Base-by-base conservation (phyloP, 2,113 vertebrate genomes). In the Macheiramphus alcinus region DNA sequence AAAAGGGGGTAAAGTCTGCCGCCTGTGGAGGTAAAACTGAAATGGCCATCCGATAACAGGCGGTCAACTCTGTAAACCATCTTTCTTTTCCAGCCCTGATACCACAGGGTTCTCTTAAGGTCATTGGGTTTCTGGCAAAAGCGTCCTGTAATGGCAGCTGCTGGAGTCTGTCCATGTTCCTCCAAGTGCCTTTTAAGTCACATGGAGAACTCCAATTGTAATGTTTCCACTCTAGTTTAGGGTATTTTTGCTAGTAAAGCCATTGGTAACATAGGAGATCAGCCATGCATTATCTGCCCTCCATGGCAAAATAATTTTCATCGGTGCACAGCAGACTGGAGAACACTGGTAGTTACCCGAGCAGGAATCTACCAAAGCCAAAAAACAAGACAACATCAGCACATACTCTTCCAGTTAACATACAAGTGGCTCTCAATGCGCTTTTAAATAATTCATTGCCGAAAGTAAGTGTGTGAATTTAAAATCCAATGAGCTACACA, bases 331-430 rank as follows among this genome's bases (percentile, higher is more conserved):
- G 98, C 97, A 97, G 99, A 98, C 98, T 99, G 99, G 96, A 99
- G 98, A 98, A 99, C 99, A 95, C 99, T 98, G 98, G 99, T 98
- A 95, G 99, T 98, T 96, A 98, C 98, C 97, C 98, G 98, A 97
- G 99, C 99, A 96, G 99, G 98, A 98, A 99, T 99, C 99, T 99
- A 98, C 97, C 98, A 94, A 97, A 98, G 97, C 97, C 98, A 98
- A 98, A 98, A 97, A 97, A 98, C 94, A 98, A 95, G 88, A 98
- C 61, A 98, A 75, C 25, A 89, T 96, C 91, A 97, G 92, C 80
- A 93, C 42, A 81, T 8, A 47, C 63, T 81, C 55, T 80, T 79
- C 42, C 36, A 84, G n/a, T 90, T 81, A 73, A 89, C 73, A 93
- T 3, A 43, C 18, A 80, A 78, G 19, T 18, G 62, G 76, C 50